phyloP scores from a whole-genome alignment of 1,140 invertebrate genomes.

The Temnothorax curvispinosus region DNA sequence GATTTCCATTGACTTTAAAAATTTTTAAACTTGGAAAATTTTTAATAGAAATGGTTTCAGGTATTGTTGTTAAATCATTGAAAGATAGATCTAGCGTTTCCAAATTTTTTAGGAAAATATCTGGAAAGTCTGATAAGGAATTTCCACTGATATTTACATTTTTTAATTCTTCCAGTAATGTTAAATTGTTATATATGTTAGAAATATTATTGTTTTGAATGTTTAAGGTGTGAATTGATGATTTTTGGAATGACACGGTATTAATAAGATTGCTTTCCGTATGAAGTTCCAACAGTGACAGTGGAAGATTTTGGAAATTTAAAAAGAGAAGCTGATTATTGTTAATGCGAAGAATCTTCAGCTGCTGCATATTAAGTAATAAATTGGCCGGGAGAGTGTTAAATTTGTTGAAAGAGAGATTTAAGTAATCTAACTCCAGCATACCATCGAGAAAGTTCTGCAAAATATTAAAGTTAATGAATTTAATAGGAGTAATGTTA shows the following conservation, averaged over 20 bases:
- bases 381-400: conserved; percentile 53
- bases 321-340: conserved; percentile 70
- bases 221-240: conserved; percentile 68
- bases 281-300: conserved; percentile 55
- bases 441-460: conserved; percentile 57
- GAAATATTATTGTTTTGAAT: conserved; percentile 73
- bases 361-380: conserved; percentile 60
- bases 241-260: conserved; percentile 36
- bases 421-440: conserved; percentile 67
- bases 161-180: conserved; percentile 62
- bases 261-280: conserved; percentile 63
- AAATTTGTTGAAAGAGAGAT: conserved; percentile 77
- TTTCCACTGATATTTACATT: conserved; percentile 79
- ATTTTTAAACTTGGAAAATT: conserved; percentile 76
- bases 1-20: conserved; percentile 76
- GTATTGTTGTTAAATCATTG: conserved; percentile 83
- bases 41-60: conserved; percentile 70
- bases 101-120: conserved; percentile 72
- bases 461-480: conserved; percentile 66
- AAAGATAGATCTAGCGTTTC: conserved; percentile 86
- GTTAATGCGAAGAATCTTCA: conserved; percentile 71
- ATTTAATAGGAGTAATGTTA: conserved; percentile 71
- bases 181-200: conserved; percentile 49
- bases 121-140: conserved; percentile 70
- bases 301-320: conserved; percentile 60